Evolutionary conservation across 2,888 invertebrate species (phyloP).

Genomic region (Muscina levida): DNA sequence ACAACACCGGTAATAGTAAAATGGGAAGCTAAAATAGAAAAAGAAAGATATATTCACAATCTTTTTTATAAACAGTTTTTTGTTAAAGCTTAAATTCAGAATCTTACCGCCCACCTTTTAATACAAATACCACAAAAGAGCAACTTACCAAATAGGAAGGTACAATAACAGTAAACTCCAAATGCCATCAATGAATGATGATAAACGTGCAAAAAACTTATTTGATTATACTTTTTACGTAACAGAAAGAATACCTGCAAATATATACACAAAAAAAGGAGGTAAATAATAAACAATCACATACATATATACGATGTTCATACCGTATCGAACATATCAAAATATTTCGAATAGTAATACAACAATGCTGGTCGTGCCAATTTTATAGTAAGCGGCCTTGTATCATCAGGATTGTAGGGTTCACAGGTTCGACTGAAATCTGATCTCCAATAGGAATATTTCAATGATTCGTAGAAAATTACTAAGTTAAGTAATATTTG

Average conservation of each 20-base stretch:
- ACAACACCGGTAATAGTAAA: conserved; percentile 84
- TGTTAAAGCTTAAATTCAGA: background rate
- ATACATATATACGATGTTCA: conserved; percentile 4
- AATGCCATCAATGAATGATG: conserved; percentile 90
- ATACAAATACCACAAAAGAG: no score
- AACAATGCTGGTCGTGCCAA: conserved; percentile 81
- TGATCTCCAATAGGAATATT: conserved; percentile 60
- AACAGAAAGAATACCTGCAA: conserved; percentile 79
- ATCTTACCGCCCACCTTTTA: background rate
- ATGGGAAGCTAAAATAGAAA: conserved; percentile 82
- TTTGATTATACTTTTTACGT: conserved; percentile 87
- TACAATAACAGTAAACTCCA: conserved; percentile 83
- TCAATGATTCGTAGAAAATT: conserved; percentile 41
- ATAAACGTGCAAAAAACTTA: conserved; percentile 89
- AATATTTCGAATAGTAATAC: conserved; percentile 84
- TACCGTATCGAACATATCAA: conserved; percentile 86
- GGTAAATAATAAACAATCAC: background rate
- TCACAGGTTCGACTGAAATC: conserved; percentile 66
- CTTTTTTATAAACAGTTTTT: background rate
- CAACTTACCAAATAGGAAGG: conserved; percentile 81
- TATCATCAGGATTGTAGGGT: conserved; percentile 58
- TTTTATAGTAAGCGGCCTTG: conserved; percentile 73
- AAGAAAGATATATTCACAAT: background rate
- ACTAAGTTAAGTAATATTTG: conserved; percentile 78
- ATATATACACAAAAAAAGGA: background rate